These are phyloP conservation scores for Conomelus anceps DNA, from an alignment of 2,888 invertebrate species.

Conservation along the genomic window DNA sequence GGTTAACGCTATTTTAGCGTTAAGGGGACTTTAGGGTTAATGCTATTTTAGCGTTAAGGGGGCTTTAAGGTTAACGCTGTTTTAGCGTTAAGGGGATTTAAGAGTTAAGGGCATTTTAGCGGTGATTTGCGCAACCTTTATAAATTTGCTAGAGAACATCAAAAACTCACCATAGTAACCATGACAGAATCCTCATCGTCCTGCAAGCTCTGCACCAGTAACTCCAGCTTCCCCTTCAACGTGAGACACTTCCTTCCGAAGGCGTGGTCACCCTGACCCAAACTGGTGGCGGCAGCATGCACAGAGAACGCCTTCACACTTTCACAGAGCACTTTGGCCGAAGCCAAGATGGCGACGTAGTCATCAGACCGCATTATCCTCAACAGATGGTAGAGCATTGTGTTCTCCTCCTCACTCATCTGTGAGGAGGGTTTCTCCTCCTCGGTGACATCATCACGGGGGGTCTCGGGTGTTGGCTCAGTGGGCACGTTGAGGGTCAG, in stretches of 20 bases:
- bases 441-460: neutral
- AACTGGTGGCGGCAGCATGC: conserved; percentile 52
- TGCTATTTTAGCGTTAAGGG: no score
- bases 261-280: conserved; percentile 53
- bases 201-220: conserved; percentile 63
- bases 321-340: conserved; percentile 70
- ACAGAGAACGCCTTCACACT: conserved; percentile 69
- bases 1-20: no score
- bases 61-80: no score
- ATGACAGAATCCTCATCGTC: conserved; percentile 46
- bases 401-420: conserved; percentile 68
- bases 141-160: no score
- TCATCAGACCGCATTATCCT: conserved; percentile 80
- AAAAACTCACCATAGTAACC: neutral
- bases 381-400: conserved; percentile 70
- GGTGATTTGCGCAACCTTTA: no score
- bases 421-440: conserved; percentile 35
- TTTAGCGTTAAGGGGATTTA: no score
- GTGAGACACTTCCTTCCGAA: conserved; percentile 62
- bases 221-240: conserved; percentile 67
- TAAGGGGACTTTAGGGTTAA: no score
- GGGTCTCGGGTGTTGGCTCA: neutral
- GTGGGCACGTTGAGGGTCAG: neutral
- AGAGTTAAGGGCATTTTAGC: no score
- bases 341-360: conserved; percentile 60